phyloP scores from a whole-genome alignment of 1,140 invertebrate genomes.

The Drosophila jambulina region DNA sequence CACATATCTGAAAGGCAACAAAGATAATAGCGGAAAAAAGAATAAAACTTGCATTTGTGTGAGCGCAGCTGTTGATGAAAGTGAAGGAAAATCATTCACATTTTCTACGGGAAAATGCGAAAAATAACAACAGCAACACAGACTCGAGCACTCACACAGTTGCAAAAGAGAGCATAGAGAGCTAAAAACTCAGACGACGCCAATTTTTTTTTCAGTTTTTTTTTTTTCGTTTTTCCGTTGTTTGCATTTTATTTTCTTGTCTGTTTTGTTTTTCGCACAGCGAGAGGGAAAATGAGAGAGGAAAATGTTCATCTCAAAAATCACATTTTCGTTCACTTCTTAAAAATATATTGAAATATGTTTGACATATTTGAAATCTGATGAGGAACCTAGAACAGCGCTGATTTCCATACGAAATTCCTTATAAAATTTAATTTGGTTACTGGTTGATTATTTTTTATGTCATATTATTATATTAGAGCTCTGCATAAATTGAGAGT shows the following conservation, averaged over 20 bases:
- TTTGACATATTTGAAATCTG: too few species aligned
- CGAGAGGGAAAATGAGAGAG: neutral
- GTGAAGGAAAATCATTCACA: conserved; percentile 77
- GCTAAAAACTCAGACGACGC: conserved; percentile 69
- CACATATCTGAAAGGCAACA: conserved; percentile 39
- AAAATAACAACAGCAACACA: conserved; percentile 51
- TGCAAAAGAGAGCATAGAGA: conserved; percentile 50
- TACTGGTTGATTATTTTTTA: neutral
- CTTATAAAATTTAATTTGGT: too few species aligned
- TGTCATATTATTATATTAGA: too few species aligned
- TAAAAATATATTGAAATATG: neutral
- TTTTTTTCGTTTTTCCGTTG: conserved; percentile 12
- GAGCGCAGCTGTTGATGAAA: conserved; percentile 80
- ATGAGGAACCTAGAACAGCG: neutral
- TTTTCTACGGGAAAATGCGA: conserved; percentile 62
- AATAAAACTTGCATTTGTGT: conserved; percentile 54
- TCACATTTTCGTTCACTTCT: neutral
- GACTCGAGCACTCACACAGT: conserved; percentile 38
- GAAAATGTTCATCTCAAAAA: neutral
- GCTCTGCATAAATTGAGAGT: too few species aligned
- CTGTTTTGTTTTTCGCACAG: conserved; percentile 36
- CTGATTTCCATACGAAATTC: neutral
- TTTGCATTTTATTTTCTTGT: conserved; percentile 43
- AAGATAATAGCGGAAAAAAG: conserved; percentile 35
- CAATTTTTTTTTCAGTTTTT: conserved; percentile 34